Evolutionary conservation across 2,113 vertebrate species (phyloP).

Genomic region (Oenanthe oenanthe): DNA sequence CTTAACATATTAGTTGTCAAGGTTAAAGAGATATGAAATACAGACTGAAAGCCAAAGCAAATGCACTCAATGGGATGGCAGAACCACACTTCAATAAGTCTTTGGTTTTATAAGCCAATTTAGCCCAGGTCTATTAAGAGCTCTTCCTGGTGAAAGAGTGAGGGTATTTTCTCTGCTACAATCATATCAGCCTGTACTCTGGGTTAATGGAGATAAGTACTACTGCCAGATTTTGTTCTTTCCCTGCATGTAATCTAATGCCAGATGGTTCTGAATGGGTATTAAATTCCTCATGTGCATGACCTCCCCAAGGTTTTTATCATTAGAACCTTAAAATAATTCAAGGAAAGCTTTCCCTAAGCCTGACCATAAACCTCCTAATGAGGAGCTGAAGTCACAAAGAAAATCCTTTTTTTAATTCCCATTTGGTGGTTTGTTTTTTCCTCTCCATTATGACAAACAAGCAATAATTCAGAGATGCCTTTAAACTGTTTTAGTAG

Average conservation of each 20-base stretch:
- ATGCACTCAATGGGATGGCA: neutral
- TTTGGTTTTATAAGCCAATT: slow-evolving; percentile 44
- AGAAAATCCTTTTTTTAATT: slow-evolving; percentile 50
- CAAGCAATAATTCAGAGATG: slow-evolving; percentile 24
- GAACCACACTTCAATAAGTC: neutral
- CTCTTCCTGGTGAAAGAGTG: slow-evolving; percentile 31
- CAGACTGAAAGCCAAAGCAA: neutral
- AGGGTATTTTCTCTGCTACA: slow-evolving; percentile 54
- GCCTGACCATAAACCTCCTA: slow-evolving; percentile 55
- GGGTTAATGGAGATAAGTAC: slow-evolving; percentile 68
- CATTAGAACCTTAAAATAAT: slow-evolving; percentile 67
- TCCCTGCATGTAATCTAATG: slow-evolving; percentile 55
- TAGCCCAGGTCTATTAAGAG: slow-evolving; percentile 23
- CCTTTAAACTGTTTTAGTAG: slow-evolving; percentile 30
- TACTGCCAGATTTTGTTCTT: slow-evolving; percentile 66
- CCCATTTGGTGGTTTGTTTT: neutral
- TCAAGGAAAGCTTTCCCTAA: slow-evolving; percentile 49
- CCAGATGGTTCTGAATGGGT: slow-evolving; percentile 63
- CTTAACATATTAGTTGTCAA: neutral
- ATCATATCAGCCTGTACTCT: slow-evolving; percentile 55
- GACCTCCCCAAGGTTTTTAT: slow-evolving; percentile 63
- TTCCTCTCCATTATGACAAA: neutral
- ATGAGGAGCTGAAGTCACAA: slow-evolving; percentile 53
- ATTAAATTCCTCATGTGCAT: slow-evolving; percentile 55
- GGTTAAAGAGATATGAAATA: neutral